Evolutionary conservation across 2,797 vertebrate genomes (phyloP).

Genomic region (Lithobates sylvaticus): DNA sequence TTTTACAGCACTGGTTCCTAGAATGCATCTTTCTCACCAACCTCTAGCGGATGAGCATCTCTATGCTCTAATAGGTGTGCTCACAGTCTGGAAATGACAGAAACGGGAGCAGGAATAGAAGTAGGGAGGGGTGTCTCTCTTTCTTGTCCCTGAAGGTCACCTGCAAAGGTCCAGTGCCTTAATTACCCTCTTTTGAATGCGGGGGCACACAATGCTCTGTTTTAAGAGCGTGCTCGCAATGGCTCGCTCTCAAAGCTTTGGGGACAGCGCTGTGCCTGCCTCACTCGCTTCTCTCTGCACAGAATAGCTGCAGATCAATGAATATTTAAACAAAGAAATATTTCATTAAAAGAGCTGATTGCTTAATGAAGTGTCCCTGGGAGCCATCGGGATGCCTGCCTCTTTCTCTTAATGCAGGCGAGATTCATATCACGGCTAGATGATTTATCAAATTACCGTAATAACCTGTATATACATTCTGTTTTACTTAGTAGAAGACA

Average conservation of each 20-base stretch:
- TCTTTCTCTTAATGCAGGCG: constrained; percentile 68
- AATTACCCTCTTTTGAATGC: constrained; percentile 46
- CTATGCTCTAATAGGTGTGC: constrained; percentile 6
- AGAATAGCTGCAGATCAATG: constrained; percentile 73
- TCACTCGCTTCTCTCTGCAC: constrained; percentile 45
- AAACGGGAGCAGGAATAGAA: not conserved
- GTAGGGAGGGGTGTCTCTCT: constrained; percentile 21
- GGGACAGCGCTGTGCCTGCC: constrained; percentile 60
- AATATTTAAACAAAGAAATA: constrained; percentile 82
- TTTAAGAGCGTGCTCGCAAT: constrained; percentile 54
- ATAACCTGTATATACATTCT: constrained; percentile 73
- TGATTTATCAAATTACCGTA: constrained; percentile 77
- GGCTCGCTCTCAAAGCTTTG: constrained; percentile 62
- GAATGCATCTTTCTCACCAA: constrained; percentile 7
- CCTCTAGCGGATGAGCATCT: not conserved
- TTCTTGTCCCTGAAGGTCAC: constrained; percentile 33
- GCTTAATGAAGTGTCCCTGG: constrained; percentile 81
- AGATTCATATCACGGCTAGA: constrained; percentile 72
- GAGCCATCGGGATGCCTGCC: constrained; percentile 73
- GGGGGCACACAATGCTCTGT: constrained; percentile 60
- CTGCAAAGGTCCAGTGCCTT: constrained; percentile 53
- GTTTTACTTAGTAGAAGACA: not conserved
- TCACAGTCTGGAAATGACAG: not conserved
- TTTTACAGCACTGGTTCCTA: not conserved
- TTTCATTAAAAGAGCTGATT: constrained; percentile 80